Conservation (phyloP, 2,113 vertebrate species). For the Gobiocypris rarus region DNA sequence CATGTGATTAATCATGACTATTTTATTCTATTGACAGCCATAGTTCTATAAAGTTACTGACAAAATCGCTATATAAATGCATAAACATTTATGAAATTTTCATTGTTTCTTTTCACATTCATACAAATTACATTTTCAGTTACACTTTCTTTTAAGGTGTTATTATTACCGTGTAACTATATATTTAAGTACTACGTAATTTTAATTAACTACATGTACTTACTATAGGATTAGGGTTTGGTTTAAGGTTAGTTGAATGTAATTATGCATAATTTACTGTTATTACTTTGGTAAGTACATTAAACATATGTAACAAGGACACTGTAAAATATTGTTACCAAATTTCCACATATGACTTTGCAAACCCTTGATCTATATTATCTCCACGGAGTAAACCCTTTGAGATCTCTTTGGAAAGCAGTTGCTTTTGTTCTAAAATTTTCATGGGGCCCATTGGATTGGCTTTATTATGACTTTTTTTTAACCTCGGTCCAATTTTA, state of each 20-base stretch:
- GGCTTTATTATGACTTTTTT: neutral
- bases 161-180: no score
- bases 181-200: no score
- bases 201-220: no score
- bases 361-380: neutral
- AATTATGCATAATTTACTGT: no score
- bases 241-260: no score
- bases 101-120: no score
- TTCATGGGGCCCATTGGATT: neutral
- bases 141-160: no score
- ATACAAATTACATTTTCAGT: neutral
- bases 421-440: constrained; percentile 21
- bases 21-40: no score
- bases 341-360: neutral
- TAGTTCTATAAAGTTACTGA: neutral
- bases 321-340: no score
- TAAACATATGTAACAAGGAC: no score
- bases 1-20: neutral
- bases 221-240: no score
- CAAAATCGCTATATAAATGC: neutral
- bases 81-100: neutral
- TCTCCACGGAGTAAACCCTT: neutral
- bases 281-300: no score
- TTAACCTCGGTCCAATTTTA: constrained; percentile 25
- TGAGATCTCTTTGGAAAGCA: neutral